Evolutionary conservation across 2,888 invertebrate species (phyloP).

Genomic region (Stomorhina lunata): DNA sequence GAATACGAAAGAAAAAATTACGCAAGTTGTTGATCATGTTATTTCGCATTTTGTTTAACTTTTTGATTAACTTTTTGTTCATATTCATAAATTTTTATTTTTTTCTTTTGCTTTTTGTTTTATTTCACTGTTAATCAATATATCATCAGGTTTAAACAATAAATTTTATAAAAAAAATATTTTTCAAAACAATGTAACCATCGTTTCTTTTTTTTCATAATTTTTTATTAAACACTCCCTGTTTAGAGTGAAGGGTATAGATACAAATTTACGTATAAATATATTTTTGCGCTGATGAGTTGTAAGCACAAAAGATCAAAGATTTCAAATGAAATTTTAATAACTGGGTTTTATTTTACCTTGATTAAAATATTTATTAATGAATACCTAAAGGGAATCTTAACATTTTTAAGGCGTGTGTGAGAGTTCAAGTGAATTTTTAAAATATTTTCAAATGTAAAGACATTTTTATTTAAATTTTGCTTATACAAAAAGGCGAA

Average conservation of each 20-base stretch:
- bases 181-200: conserved; percentile 17
- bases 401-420: too few relatives aligned
- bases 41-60: too few relatives aligned
- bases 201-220: background rate
- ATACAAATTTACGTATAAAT: too few relatives aligned
- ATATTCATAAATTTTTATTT: background rate
- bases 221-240: conserved; percentile 27
- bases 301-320: too few relatives aligned
- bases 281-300: too few relatives aligned
- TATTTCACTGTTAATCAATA: conserved; percentile 21
- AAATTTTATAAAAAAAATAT: background rate
- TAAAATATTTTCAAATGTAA: background rate
- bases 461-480: background rate
- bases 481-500: too few relatives aligned
- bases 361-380: background rate
- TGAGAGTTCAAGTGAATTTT: too few relatives aligned
- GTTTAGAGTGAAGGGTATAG: conserved; percentile 14
- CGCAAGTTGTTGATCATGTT: conserved; percentile 30
- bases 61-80: conserved; percentile 2
- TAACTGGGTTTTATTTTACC: background rate
- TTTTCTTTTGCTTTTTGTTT: background rate
- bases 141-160: conserved; percentile 23
- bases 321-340: conserved; percentile 11
- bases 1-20: conserved; percentile 17
- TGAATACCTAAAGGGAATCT: background rate